Evolutionary conservation across 2,888 invertebrate species (phyloP).

Genomic region (Teinopalpus imperialis): DNA sequence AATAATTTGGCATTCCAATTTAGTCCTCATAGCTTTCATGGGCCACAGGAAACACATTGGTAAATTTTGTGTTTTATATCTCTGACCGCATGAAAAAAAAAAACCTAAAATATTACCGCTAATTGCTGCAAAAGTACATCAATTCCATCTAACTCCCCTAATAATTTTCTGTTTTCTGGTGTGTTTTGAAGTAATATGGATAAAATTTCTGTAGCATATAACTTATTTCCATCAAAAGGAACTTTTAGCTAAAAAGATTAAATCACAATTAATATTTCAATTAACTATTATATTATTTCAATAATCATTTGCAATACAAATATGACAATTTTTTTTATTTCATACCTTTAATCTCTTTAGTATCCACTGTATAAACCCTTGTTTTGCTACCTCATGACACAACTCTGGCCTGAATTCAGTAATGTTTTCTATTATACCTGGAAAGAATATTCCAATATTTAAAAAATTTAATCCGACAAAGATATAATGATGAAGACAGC

Average conservation of each 20-base stretch:
- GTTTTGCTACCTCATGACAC: conserved; percentile 92
- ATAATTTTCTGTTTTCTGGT: conserved; percentile 88
- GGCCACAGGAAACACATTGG: too few species aligned
- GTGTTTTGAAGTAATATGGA: conserved; percentile 97
- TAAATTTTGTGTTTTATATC: too few species aligned
- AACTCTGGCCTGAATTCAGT: conserved; percentile 94
- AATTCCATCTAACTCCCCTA: conserved; percentile 97
- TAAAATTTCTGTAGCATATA: conserved; percentile 97
- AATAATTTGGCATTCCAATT: too few species aligned
- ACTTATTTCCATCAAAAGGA: conserved; percentile 96
- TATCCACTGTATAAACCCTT: conserved; percentile 96
- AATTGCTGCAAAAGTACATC: conserved; percentile 97
- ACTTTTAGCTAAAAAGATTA: conserved; percentile 85
- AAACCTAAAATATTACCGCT: too few species aligned
- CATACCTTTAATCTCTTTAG: conserved; percentile 91
- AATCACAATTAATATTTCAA: too few species aligned
- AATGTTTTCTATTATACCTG: conserved; percentile 96
- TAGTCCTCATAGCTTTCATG: too few species aligned
- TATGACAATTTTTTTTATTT: too few species aligned
- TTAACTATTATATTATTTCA: too few species aligned
- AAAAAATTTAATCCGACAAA: too few species aligned
- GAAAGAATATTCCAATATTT: conserved; percentile 30
- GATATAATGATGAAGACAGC: too few species aligned
- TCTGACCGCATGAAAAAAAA: too few species aligned
- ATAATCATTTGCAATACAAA: too few species aligned